These are phyloP conservation scores for Phragmatobia fuliginosa DNA, from an alignment of 2,888 invertebrate genomes.

Conservation along the genomic window DNA sequence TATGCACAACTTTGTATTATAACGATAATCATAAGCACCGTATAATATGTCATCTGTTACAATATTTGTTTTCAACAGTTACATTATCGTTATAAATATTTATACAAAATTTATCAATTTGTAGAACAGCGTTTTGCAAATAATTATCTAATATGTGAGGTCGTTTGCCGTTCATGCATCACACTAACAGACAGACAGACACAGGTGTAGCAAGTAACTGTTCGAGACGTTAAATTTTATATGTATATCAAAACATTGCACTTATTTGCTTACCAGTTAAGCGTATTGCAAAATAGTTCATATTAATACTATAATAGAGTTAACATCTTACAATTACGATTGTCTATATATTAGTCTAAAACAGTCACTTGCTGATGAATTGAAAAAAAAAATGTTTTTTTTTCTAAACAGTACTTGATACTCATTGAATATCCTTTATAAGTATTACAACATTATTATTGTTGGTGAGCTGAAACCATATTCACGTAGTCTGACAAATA, in stretches of 20 bases:
- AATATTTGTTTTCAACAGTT: constrained; percentile 84
- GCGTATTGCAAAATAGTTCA: constrained; percentile 51
- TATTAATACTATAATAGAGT: constrained; percentile 34
- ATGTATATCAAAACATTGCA: constrained; percentile 52
- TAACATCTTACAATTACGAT: constrained; percentile 49
- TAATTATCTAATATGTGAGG: constrained; percentile 67
- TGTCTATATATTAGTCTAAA: constrained; percentile 35
- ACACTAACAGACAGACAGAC: constrained; percentile 42
- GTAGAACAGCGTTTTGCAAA: constrained; percentile 76
- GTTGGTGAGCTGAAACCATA: background rate
- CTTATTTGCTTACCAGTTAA: constrained; percentile 51
- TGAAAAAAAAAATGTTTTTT: constrained; percentile 22
- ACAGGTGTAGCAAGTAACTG: constrained; percentile 43
- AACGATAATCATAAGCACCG: constrained; percentile 87
- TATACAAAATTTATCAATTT: constrained; percentile 84
- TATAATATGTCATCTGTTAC: constrained; percentile 85
- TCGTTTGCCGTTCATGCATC: constrained; percentile 58
- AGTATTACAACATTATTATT: constrained; percentile 3
- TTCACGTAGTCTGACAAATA: background rate
- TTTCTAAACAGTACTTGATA: constrained; percentile 27
- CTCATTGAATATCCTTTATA: constrained; percentile 30
- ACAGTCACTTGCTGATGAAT: constrained; percentile 48
- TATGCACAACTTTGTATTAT: constrained; percentile 87
- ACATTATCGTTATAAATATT: constrained; percentile 84
- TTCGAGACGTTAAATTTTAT: constrained; percentile 25